A percentile compares a stretch with the other conserved stretches of the same genome.
Conservation (phyloP, 2,888 invertebrate genomes). For the Zeuzera pyrina region DNA sequence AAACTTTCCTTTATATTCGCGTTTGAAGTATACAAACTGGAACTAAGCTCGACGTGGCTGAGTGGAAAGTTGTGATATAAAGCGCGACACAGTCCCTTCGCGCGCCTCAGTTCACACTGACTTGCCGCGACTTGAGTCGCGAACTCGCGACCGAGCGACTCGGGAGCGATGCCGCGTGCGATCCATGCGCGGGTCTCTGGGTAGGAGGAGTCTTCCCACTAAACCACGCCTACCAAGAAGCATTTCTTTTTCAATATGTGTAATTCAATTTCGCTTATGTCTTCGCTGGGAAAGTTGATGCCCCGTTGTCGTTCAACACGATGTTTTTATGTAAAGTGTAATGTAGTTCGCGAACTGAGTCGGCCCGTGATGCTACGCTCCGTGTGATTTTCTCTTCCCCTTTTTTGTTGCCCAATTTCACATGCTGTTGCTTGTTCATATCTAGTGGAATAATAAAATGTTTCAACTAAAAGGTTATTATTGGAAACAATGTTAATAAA, state of each 20-base stretch:
- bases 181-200: constrained; percentile 59
- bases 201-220: constrained; percentile 60
- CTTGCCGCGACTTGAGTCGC: constrained; percentile 27
- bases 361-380: constrained; percentile 54
- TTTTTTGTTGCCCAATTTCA: constrained; percentile 59
- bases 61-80: constrained; percentile 39
- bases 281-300: constrained; percentile 73
- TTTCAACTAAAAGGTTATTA: too few species aligned
- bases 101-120: constrained; percentile 15
- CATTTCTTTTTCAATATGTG: constrained; percentile 74
- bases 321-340: constrained; percentile 74
- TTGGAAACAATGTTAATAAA: too few species aligned
- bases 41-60: constrained; percentile 33
- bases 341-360: constrained; percentile 68
- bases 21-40: constrained; percentile 23
- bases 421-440: constrained; percentile 57
- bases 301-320: constrained; percentile 72
- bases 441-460: constrained; percentile 9
- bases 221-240: constrained; percentile 71
- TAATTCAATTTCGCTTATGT: constrained; percentile 74
- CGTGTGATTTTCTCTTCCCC: constrained; percentile 50
- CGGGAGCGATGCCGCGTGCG: constrained; percentile 22
- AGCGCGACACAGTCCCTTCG: constrained; percentile 37
- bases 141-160: constrained; percentile 39
- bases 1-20: constrained; percentile 31